phyloP scores from a whole-genome alignment of 2,113 vertebrate genomes.

The Machaerirhynchus nigripectus region DNA sequence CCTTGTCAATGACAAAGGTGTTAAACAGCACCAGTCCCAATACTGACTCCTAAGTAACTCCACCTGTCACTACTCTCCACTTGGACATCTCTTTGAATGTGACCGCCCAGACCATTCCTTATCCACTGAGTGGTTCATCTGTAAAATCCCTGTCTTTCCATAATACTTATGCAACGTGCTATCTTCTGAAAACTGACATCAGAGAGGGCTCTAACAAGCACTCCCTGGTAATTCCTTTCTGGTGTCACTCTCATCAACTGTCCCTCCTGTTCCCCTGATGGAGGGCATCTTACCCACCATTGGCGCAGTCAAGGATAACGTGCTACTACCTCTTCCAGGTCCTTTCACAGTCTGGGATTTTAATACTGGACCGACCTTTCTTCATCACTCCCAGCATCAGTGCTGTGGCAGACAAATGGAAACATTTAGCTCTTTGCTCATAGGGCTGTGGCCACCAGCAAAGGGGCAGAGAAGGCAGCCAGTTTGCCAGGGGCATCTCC shows the following conservation, averaged over 20 bases:
- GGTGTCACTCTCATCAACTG: not conserved
- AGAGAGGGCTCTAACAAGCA: not conserved
- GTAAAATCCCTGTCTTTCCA: not conserved
- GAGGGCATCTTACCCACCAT: not conserved
- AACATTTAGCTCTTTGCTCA: not conserved
- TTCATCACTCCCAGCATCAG: not conserved
- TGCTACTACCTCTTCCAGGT: not conserved
- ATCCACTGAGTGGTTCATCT: not conserved
- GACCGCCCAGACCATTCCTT: not conserved
- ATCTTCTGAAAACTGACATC: not conserved
- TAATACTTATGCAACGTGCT: not conserved
- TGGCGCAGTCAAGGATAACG: not conserved
- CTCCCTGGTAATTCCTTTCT: not conserved
- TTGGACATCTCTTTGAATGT: not conserved
- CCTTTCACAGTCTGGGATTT: not conserved
- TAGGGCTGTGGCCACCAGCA: not conserved
- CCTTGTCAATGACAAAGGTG: rapidly evolving
- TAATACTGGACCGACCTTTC: not conserved
- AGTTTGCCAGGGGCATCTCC: not conserved
- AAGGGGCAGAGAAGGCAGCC: not conserved
- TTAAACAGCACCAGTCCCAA: not conserved
- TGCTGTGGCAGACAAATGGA: not conserved
- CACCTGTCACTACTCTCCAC: not conserved
- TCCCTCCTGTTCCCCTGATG: not conserved
- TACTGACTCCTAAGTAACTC: not conserved